Conservation (phyloP, 2,797 vertebrate genomes). For the Neoniphon sammara region DNA sequence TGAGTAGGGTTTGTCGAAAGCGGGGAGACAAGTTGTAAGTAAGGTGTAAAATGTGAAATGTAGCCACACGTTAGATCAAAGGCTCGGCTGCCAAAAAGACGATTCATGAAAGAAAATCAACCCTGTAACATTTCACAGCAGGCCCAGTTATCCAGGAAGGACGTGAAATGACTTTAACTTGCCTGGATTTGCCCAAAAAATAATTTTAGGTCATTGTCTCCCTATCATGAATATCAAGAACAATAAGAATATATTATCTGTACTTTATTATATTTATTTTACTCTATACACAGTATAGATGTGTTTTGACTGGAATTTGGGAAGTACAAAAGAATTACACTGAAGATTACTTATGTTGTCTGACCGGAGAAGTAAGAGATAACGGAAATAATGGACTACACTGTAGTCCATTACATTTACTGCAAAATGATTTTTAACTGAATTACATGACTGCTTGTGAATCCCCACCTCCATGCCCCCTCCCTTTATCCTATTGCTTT, state of each 20-base stretch:
- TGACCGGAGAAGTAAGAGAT: not conserved
- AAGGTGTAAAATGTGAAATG: not conserved
- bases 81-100: not conserved
- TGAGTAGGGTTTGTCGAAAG: constrained; percentile 15
- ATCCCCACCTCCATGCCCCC: no score
- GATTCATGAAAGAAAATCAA: not conserved
- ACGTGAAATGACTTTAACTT: not conserved
- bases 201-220: no score
- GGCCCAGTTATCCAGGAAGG: not conserved
- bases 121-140: not conserved
- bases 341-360: not conserved
- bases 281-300: no score
- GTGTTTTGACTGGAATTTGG: no score
- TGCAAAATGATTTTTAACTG: not conserved
- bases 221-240: no score
- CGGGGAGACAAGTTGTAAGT: not conserved
- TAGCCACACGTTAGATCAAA: not conserved
- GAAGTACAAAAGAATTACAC: not conserved
- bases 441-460: no score
- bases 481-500: no score
- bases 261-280: no score
- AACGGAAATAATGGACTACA: not conserved
- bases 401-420: not conserved
- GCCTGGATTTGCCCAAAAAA: not conserved
- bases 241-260: no score